These are phyloP conservation scores for Champsocephalus gunnari DNA, from an alignment of 2,797 vertebrate genomes.

Conservation along the genomic window DNA sequence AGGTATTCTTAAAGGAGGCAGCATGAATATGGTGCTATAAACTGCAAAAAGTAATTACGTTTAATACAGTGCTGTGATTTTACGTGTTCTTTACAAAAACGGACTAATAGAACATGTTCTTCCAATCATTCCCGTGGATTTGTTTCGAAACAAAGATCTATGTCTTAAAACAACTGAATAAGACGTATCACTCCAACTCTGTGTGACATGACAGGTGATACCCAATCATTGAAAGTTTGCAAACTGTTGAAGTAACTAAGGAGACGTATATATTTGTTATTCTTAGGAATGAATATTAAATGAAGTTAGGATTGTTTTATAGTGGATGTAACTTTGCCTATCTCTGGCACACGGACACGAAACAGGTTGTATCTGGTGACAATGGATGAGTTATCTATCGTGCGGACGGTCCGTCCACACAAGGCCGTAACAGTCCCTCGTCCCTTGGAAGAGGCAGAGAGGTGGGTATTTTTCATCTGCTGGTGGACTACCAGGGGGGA, in stretches of 20 bases:
- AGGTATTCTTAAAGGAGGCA: background rate
- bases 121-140: constrained; percentile 2
- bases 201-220: constrained; percentile 56
- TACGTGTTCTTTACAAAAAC: constrained; percentile 14
- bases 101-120: constrained; percentile 40
- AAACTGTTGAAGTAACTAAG: constrained; percentile 45
- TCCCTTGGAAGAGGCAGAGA: no score
- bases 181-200: constrained; percentile 35
- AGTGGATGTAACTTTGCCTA: constrained; percentile 16
- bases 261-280: constrained; percentile 23
- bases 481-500: no score
- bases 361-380: no score
- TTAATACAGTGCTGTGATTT: constrained; percentile 18
- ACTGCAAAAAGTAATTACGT: constrained; percentile 4
- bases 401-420: no score
- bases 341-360: background rate
- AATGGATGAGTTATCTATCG: no score
- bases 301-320: constrained; percentile 47
- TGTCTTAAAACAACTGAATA: constrained; percentile 40
- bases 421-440: no score
- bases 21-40: background rate
- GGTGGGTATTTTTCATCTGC: no score
- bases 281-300: constrained; percentile 45
- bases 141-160: constrained; percentile 47
- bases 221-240: constrained; percentile 63